Evolutionary conservation across 2,888 invertebrate genomes (phyloP).

Genomic region (Ophion ellenae): DNA sequence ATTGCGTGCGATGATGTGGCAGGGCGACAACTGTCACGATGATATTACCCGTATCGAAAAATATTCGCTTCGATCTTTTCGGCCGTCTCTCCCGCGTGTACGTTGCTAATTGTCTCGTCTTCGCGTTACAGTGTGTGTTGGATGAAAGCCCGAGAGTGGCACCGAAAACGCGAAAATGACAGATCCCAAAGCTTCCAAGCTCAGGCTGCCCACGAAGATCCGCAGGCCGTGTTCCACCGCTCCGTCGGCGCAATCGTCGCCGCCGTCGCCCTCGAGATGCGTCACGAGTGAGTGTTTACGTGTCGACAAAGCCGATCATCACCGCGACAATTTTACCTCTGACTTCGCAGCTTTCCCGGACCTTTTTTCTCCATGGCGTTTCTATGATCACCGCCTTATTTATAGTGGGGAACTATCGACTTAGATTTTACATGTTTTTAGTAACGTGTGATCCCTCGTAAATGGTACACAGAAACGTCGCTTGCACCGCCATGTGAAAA

Average conservation of each 20-base stretch:
- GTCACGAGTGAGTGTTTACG: slow-evolving; percentile 68
- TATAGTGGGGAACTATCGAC: no score
- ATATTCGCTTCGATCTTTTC: no score
- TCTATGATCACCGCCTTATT: no score
- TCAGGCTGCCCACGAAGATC: slow-evolving; percentile 88
- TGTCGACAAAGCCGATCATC: neutral
- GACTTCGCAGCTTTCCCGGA: neutral
- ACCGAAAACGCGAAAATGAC: slow-evolving; percentile 71
- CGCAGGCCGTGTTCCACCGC: slow-evolving; percentile 88
- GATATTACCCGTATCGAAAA: no score
- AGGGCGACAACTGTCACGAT: no score
- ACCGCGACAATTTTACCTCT: neutral
- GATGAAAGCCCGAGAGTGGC: slow-evolving; percentile 51
- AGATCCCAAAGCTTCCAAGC: slow-evolving; percentile 86
- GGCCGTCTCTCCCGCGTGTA: no score
- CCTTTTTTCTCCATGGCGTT: no score
- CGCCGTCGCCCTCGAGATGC: slow-evolving; percentile 84
- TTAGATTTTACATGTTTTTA: no score
- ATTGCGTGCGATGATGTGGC: no score
- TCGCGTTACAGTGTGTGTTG: slow-evolving; percentile 67
- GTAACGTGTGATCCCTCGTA: no score
- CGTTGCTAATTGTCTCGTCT: slow-evolving; percentile 1
- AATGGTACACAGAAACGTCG: no score
- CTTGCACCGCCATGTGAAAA: no score
- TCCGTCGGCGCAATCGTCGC: slow-evolving; percentile 88